Percentiles rank a stretch among this genome's conserved stretches.
phyloP scores from a whole-genome alignment of 2,797 vertebrate species.

The Poliocrania exsul region DNA sequence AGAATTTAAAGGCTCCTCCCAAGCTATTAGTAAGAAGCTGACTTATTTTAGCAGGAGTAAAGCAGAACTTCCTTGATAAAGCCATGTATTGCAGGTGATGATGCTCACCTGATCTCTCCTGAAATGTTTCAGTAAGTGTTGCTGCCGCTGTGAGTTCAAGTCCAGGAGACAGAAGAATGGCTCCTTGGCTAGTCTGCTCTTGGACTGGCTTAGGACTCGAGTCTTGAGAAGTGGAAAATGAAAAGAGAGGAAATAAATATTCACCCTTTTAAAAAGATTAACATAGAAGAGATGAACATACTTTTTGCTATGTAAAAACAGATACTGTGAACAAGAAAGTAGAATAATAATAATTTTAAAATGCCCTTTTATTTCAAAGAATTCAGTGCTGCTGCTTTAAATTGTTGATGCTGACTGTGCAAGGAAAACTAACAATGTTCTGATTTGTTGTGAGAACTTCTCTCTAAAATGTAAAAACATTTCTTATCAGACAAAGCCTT shows the following conservation, averaged over 20 bases:
- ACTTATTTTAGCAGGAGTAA: not conserved
- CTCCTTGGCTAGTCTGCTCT: not conserved
- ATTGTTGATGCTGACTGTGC: not conserved
- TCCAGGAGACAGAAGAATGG: accelerated
- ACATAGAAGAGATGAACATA: not conserved
- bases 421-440: not conserved
- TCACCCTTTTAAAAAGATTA: not conserved
- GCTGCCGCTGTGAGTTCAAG: not conserved
- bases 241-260: not conserved
- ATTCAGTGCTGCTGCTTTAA: conserved; percentile 17
- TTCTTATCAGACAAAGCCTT: conserved; percentile 15
- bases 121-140: not conserved
- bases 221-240: not conserved
- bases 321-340: not conserved
- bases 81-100: not conserved
- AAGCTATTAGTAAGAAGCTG: not conserved
- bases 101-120: not conserved
- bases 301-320: not conserved
- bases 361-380: not conserved
- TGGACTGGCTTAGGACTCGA: not conserved
- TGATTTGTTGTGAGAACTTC: conserved; percentile 36
- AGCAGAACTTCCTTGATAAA: not conserved
- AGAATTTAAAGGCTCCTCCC: not conserved
- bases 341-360: not conserved
- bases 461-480: conserved; percentile 4